Evolutionary conservation across 2,888 invertebrate genomes (phyloP).

Genomic region (Adela reaumurella): DNA sequence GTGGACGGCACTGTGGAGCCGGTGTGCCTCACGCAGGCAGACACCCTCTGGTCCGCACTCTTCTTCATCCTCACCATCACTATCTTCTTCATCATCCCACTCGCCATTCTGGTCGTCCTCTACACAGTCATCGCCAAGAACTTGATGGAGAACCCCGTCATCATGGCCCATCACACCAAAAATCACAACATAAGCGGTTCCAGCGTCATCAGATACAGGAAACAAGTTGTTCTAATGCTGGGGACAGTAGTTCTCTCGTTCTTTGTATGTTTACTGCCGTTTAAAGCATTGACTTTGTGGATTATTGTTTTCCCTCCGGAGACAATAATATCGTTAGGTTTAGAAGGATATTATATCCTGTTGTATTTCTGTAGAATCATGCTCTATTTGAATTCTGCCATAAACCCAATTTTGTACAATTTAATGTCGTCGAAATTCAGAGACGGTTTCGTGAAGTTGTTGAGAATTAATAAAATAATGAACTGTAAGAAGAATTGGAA

Average conservation of each 20-base stretch:
- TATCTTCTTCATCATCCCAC: constrained; percentile 81
- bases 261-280: constrained; percentile 86
- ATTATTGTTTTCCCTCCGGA: constrained; percentile 75
- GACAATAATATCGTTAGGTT: constrained; percentile 64
- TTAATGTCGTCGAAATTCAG: constrained; percentile 90
- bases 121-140: constrained; percentile 85
- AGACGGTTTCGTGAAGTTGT: constrained; percentile 69
- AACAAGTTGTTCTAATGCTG: constrained; percentile 83
- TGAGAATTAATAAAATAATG: constrained; percentile 46
- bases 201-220: constrained; percentile 68
- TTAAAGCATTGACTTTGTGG: constrained; percentile 84
- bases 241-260: constrained; percentile 87
- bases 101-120: constrained; percentile 73
- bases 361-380: constrained; percentile 84
- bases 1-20: constrained; percentile 68
- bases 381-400: constrained; percentile 86
- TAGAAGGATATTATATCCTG: constrained; percentile 78
- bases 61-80: constrained; percentile 80
- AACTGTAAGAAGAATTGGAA: constrained; percentile 37
- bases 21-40: constrained; percentile 77
- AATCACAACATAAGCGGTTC: constrained; percentile 38
- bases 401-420: constrained; percentile 89
- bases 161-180: constrained; percentile 60
- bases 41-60: constrained; percentile 71
- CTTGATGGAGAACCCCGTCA: constrained; percentile 74